Evolutionary conservation across 30 jellyfish, hydroid and myxozoan species (phyloP).

Genomic region (Nemopilema nomurai): DNA sequence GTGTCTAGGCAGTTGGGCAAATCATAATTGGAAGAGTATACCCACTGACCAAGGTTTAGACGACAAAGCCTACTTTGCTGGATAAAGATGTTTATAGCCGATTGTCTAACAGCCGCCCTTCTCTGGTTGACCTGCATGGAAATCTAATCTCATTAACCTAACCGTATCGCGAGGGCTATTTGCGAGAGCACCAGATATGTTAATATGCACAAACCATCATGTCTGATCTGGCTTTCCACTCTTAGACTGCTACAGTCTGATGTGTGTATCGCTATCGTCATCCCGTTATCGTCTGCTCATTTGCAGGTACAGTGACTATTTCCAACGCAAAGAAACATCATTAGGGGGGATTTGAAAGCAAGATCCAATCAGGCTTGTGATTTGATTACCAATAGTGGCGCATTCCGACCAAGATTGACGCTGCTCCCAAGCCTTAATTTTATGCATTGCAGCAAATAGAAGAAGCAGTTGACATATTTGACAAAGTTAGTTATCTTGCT

Average conservation of each 20-base stretch:
- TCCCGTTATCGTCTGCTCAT: background rate
- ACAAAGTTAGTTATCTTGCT: no score
- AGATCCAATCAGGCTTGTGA: no score
- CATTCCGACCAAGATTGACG: no score
- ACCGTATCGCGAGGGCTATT: background rate
- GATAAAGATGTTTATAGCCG: background rate
- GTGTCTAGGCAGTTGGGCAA: background rate
- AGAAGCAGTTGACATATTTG: no score
- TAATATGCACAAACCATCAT: background rate
- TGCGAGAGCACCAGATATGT: background rate
- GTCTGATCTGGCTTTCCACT: background rate
- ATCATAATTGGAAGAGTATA: background rate
- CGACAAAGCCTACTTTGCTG: background rate
- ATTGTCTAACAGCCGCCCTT: background rate
- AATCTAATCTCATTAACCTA: background rate
- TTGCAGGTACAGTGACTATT: no score
- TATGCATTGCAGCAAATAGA: no score
- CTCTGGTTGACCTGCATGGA: background rate
- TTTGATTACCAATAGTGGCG: no score
- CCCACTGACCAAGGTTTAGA: background rate
- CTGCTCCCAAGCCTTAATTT: no score
- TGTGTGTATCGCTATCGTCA: background rate
- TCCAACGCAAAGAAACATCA: no score
- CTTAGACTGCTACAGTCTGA: background rate
- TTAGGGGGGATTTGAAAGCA: no score